A percentile compares a stretch with the other conserved stretches of the same genome.
These are phyloP conservation scores for Discoglossus pictus DNA, from an alignment of 2,797 vertebrate genomes.

Conservation along the genomic window DNA sequence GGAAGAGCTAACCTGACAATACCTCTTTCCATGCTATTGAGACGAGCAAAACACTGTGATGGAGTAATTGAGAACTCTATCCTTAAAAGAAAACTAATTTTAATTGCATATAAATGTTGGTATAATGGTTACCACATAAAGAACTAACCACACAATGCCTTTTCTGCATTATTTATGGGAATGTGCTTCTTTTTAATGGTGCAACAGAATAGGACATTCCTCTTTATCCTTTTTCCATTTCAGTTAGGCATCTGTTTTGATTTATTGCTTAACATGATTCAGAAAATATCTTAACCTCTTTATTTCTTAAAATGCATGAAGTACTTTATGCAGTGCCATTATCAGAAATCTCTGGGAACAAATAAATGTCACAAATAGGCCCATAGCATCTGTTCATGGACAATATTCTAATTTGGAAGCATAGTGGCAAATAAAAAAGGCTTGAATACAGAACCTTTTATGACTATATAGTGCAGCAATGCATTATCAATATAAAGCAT, in stretches of 20 bases:
- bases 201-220: slow-evolving; percentile 24
- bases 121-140: slow-evolving; percentile 27
- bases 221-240: slow-evolving; percentile 30
- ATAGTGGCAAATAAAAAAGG: too few species aligned
- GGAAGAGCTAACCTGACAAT: too few species aligned
- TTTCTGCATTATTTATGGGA: slow-evolving; percentile 44
- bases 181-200: slow-evolving; percentile 22
- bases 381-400: too few species aligned
- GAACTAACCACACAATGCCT: slow-evolving; percentile 19
- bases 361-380: too few species aligned
- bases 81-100: slow-evolving; percentile 1
- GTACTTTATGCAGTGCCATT: background rate
- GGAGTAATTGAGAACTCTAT: slow-evolving; percentile 2
- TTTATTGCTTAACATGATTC: slow-evolving; percentile 32
- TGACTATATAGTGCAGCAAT: too few species aligned
- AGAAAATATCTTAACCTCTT: background rate
- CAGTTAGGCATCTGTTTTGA: slow-evolving; percentile 30
- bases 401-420: too few species aligned
- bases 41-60: background rate
- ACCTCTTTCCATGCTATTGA: too few species aligned
- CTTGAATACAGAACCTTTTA: too few species aligned
- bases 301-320: slow-evolving; percentile 6
- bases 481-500: too few species aligned
- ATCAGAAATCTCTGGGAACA: too few species aligned
- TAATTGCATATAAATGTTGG: slow-evolving; percentile 22